Percentiles rank a stretch among this genome's conserved stretches.
These are phyloP conservation scores for Mya arenaria DNA, from an alignment of 1,140 invertebrate genomes.

Conservation along the genomic window DNA sequence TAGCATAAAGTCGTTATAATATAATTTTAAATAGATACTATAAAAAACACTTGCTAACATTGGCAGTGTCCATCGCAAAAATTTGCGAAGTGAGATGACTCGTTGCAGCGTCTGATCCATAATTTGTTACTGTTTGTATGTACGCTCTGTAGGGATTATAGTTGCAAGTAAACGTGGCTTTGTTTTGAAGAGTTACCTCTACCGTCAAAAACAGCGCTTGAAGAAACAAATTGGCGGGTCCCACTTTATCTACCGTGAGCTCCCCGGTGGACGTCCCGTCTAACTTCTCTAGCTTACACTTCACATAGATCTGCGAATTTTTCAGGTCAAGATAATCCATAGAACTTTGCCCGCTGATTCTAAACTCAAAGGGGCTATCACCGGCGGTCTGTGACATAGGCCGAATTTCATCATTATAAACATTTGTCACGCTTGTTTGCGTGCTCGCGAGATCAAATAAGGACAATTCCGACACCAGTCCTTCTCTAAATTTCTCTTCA, in stretches of 20 bases:
- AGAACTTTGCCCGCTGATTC: slow-evolving; percentile 24
- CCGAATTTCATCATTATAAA: slow-evolving; percentile 43
- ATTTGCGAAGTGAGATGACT: slow-evolving; percentile 38
- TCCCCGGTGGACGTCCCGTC: neutral
- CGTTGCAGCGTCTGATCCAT: slow-evolving; percentile 42
- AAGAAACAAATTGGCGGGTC: slow-evolving; percentile 2
- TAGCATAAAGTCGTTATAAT: too few relatives aligned
- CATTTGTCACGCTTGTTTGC: slow-evolving; percentile 35
- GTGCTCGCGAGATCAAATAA: slow-evolving; percentile 48
- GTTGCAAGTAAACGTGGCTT: neutral
- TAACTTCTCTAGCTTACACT: slow-evolving; percentile 19
- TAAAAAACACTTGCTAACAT: too few relatives aligned
- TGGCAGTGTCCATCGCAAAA: slow-evolving; percentile 28
- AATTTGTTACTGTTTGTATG: slow-evolving; percentile 21
- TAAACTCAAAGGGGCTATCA: slow-evolving; percentile 34
- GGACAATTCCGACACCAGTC: slow-evolving; percentile 7
- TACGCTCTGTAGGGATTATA: neutral
- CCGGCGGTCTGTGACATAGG: slow-evolving; percentile 23
- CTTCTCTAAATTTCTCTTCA: slow-evolving; percentile 49
- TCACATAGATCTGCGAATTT: slow-evolving; percentile 3
- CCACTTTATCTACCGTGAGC: neutral
- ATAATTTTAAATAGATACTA: too few relatives aligned
- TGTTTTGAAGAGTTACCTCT: slow-evolving; percentile 8
- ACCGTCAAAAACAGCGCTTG: neutral
- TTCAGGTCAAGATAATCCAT: slow-evolving; percentile 14